Conservation (phyloP, 2,888 invertebrate genomes). For the Xestia rhomboidea region DNA sequence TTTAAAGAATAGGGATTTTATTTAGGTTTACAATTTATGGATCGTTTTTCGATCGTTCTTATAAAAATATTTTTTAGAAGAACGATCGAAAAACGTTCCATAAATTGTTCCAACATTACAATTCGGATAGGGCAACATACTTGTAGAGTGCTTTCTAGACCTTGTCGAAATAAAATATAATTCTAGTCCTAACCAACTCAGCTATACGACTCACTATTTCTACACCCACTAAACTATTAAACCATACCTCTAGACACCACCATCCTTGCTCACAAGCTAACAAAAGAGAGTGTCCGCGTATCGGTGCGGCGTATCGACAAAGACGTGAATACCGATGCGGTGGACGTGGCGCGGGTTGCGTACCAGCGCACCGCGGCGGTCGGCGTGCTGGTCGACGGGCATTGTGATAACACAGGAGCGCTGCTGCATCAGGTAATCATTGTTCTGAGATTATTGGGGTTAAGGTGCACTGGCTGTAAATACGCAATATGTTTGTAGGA, state of each 20-base stretch:
- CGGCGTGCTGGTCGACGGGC: conserved; percentile 76
- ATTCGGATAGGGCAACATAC: background rate
- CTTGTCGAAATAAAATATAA: background rate
- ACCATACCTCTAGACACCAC: conserved; percentile 62
- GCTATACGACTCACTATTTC: background rate
- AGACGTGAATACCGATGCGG: conserved; percentile 41
- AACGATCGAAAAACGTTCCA: background rate
- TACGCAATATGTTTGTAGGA: background rate
- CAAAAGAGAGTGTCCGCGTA: conserved; percentile 66
- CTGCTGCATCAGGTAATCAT: conserved; percentile 73
- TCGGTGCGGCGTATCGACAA: conserved; percentile 67
- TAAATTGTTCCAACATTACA: background rate
- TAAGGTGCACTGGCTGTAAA: background rate
- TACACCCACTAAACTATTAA: conserved; percentile 1
- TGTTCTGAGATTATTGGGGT: background rate
- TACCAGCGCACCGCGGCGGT: conserved; percentile 70
- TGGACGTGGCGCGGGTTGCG: conserved; percentile 63
- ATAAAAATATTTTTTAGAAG: background rate
- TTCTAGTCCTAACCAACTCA: background rate
- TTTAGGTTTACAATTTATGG: no score
- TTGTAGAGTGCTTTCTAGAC: background rate
- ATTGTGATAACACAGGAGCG: conserved; percentile 66
- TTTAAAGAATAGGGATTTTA: no score
- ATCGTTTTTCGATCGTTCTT: no score
- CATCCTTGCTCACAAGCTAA: conserved; percentile 57